Percentiles rank a stretch among this genome's conserved stretches.
phyloP scores from a whole-genome alignment of 2,888 invertebrate genomes.

The Thera britannica region DNA sequence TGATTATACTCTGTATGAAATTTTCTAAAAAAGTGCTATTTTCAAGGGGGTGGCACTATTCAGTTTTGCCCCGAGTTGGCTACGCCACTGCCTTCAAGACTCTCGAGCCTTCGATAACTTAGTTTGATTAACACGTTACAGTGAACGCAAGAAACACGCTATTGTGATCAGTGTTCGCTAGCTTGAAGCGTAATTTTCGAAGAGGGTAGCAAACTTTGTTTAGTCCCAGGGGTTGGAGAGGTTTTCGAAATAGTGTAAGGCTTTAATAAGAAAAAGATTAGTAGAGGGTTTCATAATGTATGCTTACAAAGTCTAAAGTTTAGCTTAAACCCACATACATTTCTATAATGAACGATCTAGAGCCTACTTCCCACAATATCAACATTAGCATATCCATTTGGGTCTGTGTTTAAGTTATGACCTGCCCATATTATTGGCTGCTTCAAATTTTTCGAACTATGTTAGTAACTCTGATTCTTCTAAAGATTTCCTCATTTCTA shows the following conservation, averaged over 20 bases:
- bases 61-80: neutral
- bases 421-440: too few species aligned
- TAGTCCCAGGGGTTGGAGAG: slow-evolving; percentile 3
- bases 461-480: too few species aligned
- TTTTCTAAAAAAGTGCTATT: neutral
- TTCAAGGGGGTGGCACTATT: neutral
- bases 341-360: too few species aligned
- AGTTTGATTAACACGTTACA: slow-evolving; percentile 64
- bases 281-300: neutral
- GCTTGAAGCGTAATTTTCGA: slow-evolving; percentile 23
- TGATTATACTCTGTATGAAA: too few species aligned
- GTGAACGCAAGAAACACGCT: slow-evolving; percentile 44
- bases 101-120: slow-evolving; percentile 50
- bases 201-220: slow-evolving; percentile 33
- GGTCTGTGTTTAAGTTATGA: too few species aligned
- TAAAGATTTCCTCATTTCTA: too few species aligned
- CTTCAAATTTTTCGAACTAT: too few species aligned
- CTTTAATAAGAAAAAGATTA: neutral
- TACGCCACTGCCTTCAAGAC: slow-evolving; percentile 8
- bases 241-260: slow-evolving; percentile 6
- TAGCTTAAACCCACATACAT: too few species aligned
- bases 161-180: slow-evolving; percentile 43
- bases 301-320: too few species aligned
- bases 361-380: too few species aligned
- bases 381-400: too few species aligned